Evolutionary conservation across 2,888 invertebrate species (phyloP), one percentile per base, ranked within the genome.

Genomic region (Polydrusus pterygomalis): DNA sequence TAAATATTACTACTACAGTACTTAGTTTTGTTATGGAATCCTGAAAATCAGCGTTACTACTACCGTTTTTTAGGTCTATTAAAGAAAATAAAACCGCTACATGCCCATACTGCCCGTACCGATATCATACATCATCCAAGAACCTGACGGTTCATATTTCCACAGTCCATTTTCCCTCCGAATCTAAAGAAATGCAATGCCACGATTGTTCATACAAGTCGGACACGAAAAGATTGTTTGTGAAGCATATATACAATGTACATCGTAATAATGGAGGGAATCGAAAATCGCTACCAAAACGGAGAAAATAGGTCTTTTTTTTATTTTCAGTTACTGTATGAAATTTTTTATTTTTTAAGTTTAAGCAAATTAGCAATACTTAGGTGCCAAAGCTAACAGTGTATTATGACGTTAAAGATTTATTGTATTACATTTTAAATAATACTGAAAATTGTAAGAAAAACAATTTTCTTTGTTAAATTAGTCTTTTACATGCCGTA

Each of bases 71-170:
- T 17, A 58, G 58, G 5, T 38, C 10, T 10, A 9, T 2, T 17
- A 58, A 17, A 38, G 25, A 47, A 6, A 25, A 30, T 15, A 40
- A 62, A 43, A 63, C 8, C 7, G 13, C 18, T 7, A 63, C 3
- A 18, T 62, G 62, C 20, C 62, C 62, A 9, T 38, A 63, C 17
- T 45, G 64, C 20, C 18, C 64, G 3, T 30, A 47, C 17, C 17
- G 18, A 11, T 13, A 15, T 13, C n/a, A 34, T 8, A 45, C 15
- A 7, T 3, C 15, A 7, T 3, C 10, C n/a, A 2, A 8, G 30
- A 0, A 30, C 9, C 25, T 34, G 38, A 9, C 15, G 1, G 38
- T 38, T 10, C 64, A 64, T 13, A 30, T 64, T 47, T 30, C n/a
- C 15, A 64, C 47, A 6, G 30, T 1, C 0, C 45, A 64, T 15